Evolutionary conservation across 2,888 invertebrate genomes (phyloP).

Genomic region (Drosophila hamatofila): DNA sequence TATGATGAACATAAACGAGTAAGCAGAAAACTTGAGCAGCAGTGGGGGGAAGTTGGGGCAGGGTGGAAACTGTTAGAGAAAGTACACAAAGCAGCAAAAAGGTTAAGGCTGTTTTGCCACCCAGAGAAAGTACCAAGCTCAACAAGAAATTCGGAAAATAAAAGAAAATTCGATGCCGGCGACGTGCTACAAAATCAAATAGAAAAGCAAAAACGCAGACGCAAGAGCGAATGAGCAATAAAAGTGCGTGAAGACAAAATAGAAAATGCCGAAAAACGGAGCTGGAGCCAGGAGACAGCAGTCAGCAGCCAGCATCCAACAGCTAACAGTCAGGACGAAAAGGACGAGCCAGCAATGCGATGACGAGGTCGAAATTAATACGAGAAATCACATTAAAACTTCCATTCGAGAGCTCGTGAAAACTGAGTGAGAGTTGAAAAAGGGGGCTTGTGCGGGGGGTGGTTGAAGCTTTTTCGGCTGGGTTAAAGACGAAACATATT

Average conservation of each 20-base stretch:
- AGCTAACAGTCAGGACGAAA: slow-evolving; percentile 12
- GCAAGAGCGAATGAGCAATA: slow-evolving; percentile 60
- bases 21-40: slow-evolving; percentile 42
- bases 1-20: slow-evolving; percentile 64
- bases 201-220: slow-evolving; percentile 47
- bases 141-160: slow-evolving; percentile 32
- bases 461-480: slow-evolving; percentile 65
- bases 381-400: slow-evolving; percentile 79
- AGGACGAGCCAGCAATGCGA: slow-evolving; percentile 50
- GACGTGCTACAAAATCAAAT: slow-evolving; percentile 74
- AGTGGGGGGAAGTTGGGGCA: slow-evolving; percentile 1
- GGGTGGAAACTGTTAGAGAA: slow-evolving; percentile 5
- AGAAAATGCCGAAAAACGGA: slow-evolving; percentile 52
- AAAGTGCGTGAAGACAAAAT: slow-evolving; percentile 73
- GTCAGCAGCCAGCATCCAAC: slow-evolving; percentile 9
- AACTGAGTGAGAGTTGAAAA: slow-evolving; percentile 19
- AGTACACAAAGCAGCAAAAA: slow-evolving; percentile 17
- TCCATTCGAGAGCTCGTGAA: slow-evolving; percentile 48
- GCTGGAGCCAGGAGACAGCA: slow-evolving; percentile 1
- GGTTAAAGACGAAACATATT: slow-evolving; percentile 81
- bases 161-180: slow-evolving; percentile 64
- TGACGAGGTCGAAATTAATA: slow-evolving; percentile 79
- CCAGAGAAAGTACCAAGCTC: slow-evolving; percentile 60
- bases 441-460: slow-evolving; percentile 1
- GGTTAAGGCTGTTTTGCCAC: slow-evolving; percentile 52